These are phyloP conservation scores for Hydrozoanthus gracilis DNA, from an alignment of 92 coral and sea anemone species.

Conservation along the genomic window DNA sequence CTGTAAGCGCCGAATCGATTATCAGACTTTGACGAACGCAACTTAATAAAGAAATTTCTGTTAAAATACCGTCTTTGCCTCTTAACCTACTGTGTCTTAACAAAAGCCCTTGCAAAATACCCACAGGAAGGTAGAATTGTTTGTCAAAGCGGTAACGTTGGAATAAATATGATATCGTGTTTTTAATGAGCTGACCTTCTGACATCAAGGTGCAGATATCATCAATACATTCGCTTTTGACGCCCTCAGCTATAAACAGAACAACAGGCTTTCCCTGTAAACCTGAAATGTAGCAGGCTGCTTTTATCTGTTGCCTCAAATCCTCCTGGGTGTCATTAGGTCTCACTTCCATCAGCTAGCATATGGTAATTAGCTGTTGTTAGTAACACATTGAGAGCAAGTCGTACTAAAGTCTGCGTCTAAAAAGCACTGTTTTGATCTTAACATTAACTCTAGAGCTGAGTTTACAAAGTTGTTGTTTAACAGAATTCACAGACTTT, in stretches of 20 bases:
- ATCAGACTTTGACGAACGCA: neutral
- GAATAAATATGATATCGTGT: neutral
- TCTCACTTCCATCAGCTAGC: conserved; percentile 62
- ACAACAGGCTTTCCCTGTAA: conserved; percentile 91
- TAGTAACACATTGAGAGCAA: neutral
- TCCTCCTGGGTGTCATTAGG: conserved; percentile 74
- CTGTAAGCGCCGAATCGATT: neutral
- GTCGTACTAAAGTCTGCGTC: neutral
- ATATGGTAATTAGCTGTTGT: neutral
- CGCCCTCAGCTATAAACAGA: conserved; percentile 83
- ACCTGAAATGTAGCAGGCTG: conserved; percentile 88
- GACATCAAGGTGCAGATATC: conserved; percentile 90
- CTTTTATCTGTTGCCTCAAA: conserved; percentile 88
- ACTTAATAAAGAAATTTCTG: neutral
- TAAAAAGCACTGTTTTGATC: too few relatives aligned
- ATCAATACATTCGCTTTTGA: conserved; percentile 72
- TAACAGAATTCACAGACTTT: too few relatives aligned
- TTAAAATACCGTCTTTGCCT: neutral
- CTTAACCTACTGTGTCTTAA: neutral
- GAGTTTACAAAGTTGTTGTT: too few relatives aligned
- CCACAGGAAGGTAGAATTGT: neutral
- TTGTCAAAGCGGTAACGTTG: neutral
- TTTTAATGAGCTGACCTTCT: conserved; percentile 69
- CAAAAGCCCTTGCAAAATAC: neutral
- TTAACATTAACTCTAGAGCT: too few relatives aligned